Evolutionary conservation across 2,888 invertebrate genomes (phyloP), one percentile per base, ranked within the genome.

Genomic region (Xestia sexstrigata): DNA sequence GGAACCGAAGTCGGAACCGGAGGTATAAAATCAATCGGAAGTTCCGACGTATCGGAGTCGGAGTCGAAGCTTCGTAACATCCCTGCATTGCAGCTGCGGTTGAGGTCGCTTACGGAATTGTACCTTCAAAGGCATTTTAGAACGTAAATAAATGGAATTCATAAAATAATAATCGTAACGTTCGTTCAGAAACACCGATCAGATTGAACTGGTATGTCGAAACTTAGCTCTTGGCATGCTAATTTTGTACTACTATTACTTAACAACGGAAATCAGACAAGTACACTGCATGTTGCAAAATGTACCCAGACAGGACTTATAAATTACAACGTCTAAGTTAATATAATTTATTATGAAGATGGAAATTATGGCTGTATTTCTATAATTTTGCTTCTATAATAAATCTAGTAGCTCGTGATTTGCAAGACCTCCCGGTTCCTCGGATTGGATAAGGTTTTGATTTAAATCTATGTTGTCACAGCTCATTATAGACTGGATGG

Each of bases 261-360:
- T 68, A 83, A 84, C 65, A 66, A 75, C 69, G 79, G 83, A 86
- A 84, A 83, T 83, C 52, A 67, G 83, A 75, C 86, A 70, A 82
- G 74, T 71, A 85, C 52, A 76, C 66, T 63, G 52, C 70, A 83
- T 65, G 42, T 83, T 82, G 76, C 81, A 71, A 79, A 75, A 68
- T 20, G 60, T 45, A 76, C 30, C 62, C 1, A 20, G 55, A 39
- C 82, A 58, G 15, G 72, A 35, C 45, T 73, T 82, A 85, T 82
- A 85, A 85, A 85, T 83, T 74, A 71, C 65, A n/a, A 72, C 23
- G 73, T 39, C 72, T 17, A 73, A 82, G 58, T 72, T 70, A 82
- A 81, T 79, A 83, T 73, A 63, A 82, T 78, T 83, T 72, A 71
- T 70, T 71, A 42, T 2, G 70, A 73, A 52, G 62, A 85, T 60